These are phyloP conservation scores for Phalacrocorax pelagicus DNA, from an alignment of 2,113 vertebrate species.

Conservation along the genomic window DNA sequence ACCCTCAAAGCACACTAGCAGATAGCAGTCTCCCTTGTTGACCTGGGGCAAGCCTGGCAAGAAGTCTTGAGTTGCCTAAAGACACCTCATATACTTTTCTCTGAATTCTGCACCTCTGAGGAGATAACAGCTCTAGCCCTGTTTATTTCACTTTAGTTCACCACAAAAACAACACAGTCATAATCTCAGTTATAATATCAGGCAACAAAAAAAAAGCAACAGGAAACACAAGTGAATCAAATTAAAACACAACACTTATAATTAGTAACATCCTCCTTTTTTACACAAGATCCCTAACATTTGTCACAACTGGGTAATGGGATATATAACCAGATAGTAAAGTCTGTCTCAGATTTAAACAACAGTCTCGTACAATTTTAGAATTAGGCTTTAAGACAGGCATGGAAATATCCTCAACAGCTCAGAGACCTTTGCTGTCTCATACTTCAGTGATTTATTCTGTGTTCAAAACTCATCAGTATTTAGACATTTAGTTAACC, in stretches of 20 bases:
- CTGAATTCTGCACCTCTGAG: not conserved
- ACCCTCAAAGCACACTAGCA: not conserved
- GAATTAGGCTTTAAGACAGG: not conserved
- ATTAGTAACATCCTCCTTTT: not conserved
- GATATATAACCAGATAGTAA: not conserved
- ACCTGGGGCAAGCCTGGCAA: not conserved
- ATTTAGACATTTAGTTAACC: not conserved
- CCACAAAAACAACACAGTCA: not conserved
- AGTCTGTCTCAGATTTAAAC: not conserved
- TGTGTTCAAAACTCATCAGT: not conserved
- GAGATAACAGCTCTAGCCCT: not conserved
- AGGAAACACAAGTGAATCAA: not conserved
- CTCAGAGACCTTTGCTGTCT: not conserved
- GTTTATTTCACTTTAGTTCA: not conserved
- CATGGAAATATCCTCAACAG: not conserved
- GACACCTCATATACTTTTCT: not conserved
- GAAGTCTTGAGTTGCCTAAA: not conserved
- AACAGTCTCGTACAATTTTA: accelerated
- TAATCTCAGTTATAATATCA: not conserved
- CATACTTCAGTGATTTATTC: not conserved
- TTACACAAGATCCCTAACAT: not conserved
- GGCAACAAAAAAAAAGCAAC: not conserved
- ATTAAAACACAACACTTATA: not conserved
- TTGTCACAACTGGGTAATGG: not conserved
- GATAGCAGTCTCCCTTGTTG: not conserved